Percentiles rank a stretch among this genome's conserved stretches.
Evolutionary conservation across 2,113 vertebrate species (phyloP).

Genomic region (Antennarius striatus): DNA sequence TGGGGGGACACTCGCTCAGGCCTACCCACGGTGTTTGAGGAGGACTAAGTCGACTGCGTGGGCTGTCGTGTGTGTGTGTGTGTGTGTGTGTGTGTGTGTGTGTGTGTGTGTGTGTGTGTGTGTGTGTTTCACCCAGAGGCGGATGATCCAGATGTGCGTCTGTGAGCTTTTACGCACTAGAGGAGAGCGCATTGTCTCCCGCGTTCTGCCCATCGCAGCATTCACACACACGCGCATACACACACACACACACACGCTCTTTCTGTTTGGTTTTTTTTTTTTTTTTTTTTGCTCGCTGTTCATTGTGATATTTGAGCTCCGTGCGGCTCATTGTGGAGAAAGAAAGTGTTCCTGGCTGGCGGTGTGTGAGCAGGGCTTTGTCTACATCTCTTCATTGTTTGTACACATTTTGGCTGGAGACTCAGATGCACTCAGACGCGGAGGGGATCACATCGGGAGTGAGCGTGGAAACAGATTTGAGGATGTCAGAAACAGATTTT

Average conservation of each 20-base stretch:
- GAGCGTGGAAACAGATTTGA: slow-evolving; percentile 26
- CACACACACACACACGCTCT: slow-evolving; percentile 33
- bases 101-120: slow-evolving; percentile 23
- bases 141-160: slow-evolving; percentile 85
- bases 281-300: slow-evolving; percentile 17
- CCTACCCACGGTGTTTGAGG: slow-evolving; percentile 25
- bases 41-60: slow-evolving; percentile 15
- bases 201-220: slow-evolving; percentile 32
- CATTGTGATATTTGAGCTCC: slow-evolving; percentile 52
- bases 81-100: slow-evolving; percentile 36
- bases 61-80: slow-evolving; percentile 16
- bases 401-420: slow-evolving; percentile 67
- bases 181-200: slow-evolving; percentile 61
- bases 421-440: slow-evolving; percentile 13
- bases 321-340: slow-evolving; percentile 54
- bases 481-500: not conserved
- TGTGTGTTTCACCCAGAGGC: slow-evolving; percentile 65
- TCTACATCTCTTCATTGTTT: slow-evolving; percentile 80
- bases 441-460: slow-evolving; percentile 36
- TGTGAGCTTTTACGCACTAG: slow-evolving; percentile 63
- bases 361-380: slow-evolving; percentile 64
- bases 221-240: slow-evolving; percentile 26
- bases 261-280: slow-evolving; percentile 14
- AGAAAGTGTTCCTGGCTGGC: slow-evolving; percentile 47
- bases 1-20: slow-evolving; percentile 39